A percentile compares a stretch with the other conserved stretches of the same genome.
Conservation (phyloP, 2,113 vertebrate species). For the Nicator chloris region DNA sequence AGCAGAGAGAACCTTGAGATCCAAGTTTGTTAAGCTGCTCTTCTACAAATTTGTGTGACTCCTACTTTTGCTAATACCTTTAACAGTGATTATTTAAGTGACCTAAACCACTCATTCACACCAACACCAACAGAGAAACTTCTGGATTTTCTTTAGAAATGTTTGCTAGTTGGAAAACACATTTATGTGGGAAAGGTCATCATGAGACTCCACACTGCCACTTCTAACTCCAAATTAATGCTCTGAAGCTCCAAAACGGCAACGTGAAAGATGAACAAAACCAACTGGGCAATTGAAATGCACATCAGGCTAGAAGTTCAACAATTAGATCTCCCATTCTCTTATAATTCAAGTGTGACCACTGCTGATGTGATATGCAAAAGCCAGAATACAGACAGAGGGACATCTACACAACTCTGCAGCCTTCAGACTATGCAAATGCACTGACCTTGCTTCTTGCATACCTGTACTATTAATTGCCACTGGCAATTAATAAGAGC, state of each 20-base stretch:
- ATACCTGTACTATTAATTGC: neutral
- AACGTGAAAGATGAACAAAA: accelerated
- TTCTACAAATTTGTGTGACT: neutral
- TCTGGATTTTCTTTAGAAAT: neutral
- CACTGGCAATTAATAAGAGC: neutral
- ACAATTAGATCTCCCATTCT: accelerated
- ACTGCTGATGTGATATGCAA: neutral
- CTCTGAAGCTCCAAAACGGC: neutral
- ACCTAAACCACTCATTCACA: neutral
- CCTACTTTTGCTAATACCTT: neutral
- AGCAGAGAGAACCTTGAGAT: neutral
- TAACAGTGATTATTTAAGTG: neutral
- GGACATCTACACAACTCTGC: neutral
- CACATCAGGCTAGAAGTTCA: neutral
- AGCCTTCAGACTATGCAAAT: neutral
- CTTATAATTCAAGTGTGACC: neutral
- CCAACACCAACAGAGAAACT: neutral
- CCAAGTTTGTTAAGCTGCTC: neutral
- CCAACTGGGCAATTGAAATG: accelerated
- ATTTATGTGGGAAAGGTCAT: neutral
- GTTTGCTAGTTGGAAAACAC: neutral
- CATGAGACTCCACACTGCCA: neutral
- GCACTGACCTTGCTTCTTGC: neutral
- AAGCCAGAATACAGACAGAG: neutral
- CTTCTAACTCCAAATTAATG: neutral